A percentile compares a stretch with the other conserved stretches of the same genome.
These are phyloP conservation scores for Barbus barbus DNA, from an alignment of 2,113 vertebrate genomes.

Conservation along the genomic window DNA sequence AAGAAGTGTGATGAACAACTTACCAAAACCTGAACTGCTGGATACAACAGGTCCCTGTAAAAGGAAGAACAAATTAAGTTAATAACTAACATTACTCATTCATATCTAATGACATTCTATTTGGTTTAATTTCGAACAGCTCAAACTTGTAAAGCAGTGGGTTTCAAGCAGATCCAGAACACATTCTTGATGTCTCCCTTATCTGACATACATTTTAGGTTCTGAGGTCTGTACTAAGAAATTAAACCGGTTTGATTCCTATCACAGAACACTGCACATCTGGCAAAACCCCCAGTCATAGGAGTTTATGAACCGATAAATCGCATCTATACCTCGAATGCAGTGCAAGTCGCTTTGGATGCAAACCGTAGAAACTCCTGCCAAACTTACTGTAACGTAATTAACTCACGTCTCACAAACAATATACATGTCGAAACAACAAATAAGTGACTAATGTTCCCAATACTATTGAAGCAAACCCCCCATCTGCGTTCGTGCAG, in stretches of 20 bases:
- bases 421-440: not conserved
- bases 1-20: too few relatives aligned
- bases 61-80: not conserved
- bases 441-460: not conserved
- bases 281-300: not conserved
- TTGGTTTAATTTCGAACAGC: not conserved
- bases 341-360: not conserved
- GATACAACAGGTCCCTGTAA: conserved; percentile 44
- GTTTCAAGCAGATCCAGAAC: not conserved
- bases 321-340: too few relatives aligned
- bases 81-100: not conserved
- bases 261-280: not conserved
- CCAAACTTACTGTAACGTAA: not conserved
- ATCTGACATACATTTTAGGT: not conserved
- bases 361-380: not conserved
- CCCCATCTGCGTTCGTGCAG: too few relatives aligned
- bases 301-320: not conserved
- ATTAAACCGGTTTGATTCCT: too few relatives aligned
- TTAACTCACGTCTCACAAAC: not conserved
- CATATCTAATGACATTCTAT: not conserved
- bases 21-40: conserved; percentile 43
- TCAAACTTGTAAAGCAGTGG: not conserved
- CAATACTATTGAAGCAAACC: not conserved
- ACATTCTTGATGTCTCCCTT: not conserved
- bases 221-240: not conserved